Conservation (phyloP, 2,888 invertebrate species). For the Erebia ligea region DNA sequence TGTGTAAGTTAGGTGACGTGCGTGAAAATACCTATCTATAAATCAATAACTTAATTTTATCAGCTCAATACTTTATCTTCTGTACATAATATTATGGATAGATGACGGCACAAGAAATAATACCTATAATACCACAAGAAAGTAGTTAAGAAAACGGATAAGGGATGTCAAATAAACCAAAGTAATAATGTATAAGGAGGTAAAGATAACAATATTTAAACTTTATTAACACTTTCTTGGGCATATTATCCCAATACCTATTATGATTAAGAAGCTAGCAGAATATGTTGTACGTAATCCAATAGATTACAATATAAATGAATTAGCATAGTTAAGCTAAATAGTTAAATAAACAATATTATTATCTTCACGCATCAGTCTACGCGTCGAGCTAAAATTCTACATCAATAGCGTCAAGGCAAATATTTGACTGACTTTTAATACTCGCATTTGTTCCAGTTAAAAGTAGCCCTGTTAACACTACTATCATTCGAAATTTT, state of each 20-base stretch:
- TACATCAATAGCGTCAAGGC: too few species aligned
- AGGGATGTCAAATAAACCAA: neutral
- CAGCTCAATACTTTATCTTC: too few species aligned
- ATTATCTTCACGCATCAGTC: too few species aligned
- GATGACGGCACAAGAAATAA: neutral
- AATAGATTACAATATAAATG: too few species aligned
- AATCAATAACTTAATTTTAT: neutral
- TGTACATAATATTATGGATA: neutral
- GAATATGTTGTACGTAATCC: too few species aligned
- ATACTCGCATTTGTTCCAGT: constrained; percentile 3
- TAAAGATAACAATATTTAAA: neutral
- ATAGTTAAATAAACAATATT: too few species aligned
- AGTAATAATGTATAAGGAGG: neutral
- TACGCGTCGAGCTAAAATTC: too few species aligned
- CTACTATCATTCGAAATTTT: constrained; percentile 21
- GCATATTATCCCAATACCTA: too few species aligned
- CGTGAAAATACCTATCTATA: neutral
- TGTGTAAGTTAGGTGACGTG: neutral
- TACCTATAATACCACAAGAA: neutral
- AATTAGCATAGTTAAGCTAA: too few species aligned
- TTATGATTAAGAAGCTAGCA: too few species aligned
- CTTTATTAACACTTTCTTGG: too few species aligned
- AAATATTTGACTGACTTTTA: too few species aligned
- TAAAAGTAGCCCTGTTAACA: neutral
- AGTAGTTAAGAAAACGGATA: neutral